These are phyloP conservation scores for Otocyon megalotis DNA, from an alignment of 2,113 vertebrate genomes.

Conservation along the genomic window DNA sequence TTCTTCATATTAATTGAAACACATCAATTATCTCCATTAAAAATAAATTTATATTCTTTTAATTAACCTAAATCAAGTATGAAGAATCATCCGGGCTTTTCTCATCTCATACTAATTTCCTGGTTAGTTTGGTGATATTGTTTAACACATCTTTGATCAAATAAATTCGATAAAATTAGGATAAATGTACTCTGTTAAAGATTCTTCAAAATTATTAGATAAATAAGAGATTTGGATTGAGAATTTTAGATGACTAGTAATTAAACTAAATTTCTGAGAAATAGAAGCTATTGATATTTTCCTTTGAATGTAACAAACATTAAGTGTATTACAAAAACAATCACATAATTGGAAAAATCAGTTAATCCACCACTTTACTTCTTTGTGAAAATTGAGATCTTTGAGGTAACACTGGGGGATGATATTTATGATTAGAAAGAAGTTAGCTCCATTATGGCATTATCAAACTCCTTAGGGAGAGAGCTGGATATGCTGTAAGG, in stretches of 20 bases:
- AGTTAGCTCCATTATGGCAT: not conserved
- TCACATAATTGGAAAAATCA: not conserved
- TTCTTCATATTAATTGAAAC: conserved; percentile 44
- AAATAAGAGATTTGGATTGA: not conserved
- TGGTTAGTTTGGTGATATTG: not conserved
- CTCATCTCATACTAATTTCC: not conserved
- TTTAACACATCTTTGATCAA: conserved; percentile 17
- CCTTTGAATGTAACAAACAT: not conserved
- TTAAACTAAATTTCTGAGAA: conserved; percentile 21
- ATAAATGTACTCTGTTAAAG: not conserved
- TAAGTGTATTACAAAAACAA: not conserved
- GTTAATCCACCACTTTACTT: not conserved
- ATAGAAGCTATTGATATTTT: conserved; percentile 4
- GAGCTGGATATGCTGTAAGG: not conserved
- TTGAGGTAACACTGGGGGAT: not conserved
- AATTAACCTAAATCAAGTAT: conserved; percentile 18
- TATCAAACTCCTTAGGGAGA: not conserved
- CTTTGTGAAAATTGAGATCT: not conserved
- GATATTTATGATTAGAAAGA: not conserved
- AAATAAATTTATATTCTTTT: not conserved
- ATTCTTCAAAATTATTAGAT: conserved; percentile 37
- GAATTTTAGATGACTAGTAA: not conserved
- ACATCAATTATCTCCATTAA: not conserved
- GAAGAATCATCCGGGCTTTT: not conserved
- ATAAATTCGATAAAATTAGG: not conserved